phyloP scores from a whole-genome alignment of 2,888 invertebrate species.

The Pherbina coryleti region DNA sequence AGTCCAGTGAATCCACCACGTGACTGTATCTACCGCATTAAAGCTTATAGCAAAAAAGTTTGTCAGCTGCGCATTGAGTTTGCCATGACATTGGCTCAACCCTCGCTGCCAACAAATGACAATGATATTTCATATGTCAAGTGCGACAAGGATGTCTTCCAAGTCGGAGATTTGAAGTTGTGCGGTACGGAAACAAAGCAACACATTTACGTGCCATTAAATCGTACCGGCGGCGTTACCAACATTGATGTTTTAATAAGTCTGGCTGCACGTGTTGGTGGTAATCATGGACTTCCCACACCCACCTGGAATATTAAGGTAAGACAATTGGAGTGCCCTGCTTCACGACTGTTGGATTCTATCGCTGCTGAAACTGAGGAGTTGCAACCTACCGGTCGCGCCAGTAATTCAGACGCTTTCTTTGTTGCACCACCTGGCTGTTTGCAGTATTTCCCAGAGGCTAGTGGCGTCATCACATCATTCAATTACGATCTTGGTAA shows the following conservation, averaged over 20 bases:
- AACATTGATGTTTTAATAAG: conserved; percentile 60
- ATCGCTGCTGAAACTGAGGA: conserved; percentile 43
- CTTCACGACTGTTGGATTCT: conserved; percentile 46
- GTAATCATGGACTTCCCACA: conserved; percentile 56
- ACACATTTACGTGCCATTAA: conserved; percentile 69
- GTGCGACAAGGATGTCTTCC: conserved; percentile 61
- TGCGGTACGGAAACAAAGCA: conserved; percentile 77
- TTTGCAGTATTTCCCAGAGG: conserved; percentile 77
- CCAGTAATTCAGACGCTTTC: conserved; percentile 54
- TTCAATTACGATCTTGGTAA: conserved; percentile 74
- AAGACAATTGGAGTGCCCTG: conserved; percentile 73
- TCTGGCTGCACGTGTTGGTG: conserved; percentile 70
- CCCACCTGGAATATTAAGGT: conserved; percentile 73
- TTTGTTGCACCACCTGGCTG: conserved; percentile 74
- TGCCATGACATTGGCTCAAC: conserved; percentile 59
- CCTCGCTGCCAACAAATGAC: conserved; percentile 48
- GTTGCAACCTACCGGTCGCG: conserved; percentile 26
- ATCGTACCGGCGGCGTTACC: conserved; percentile 59
- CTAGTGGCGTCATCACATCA: conserved; percentile 72
- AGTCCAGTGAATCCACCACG: conserved; percentile 55
- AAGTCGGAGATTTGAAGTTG: conserved; percentile 61
- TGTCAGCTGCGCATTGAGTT: conserved; percentile 67
- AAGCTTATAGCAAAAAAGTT: conserved; percentile 61
- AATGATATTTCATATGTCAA: conserved; percentile 51
- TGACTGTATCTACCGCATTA: conserved; percentile 60